These are phyloP conservation scores for Pleuronectes platessa DNA, from an alignment of 2,113 vertebrate genomes.

Conservation along the genomic window DNA sequence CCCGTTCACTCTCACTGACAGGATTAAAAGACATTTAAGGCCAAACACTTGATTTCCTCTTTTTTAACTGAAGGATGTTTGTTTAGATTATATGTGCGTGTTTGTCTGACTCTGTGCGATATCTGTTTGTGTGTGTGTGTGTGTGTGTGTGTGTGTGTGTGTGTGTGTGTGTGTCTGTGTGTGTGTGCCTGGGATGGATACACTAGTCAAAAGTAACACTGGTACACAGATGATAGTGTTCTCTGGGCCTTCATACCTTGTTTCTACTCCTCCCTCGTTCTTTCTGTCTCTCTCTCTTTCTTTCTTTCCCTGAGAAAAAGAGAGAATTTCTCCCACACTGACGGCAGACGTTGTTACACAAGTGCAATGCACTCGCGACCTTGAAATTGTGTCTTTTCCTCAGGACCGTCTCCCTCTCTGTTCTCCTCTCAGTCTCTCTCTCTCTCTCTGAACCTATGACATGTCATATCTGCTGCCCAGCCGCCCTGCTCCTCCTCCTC, in stretches of 20 bases:
- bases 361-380: neutral
- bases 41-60: neutral
- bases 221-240: conserved; percentile 60
- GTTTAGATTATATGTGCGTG: conserved; percentile 12
- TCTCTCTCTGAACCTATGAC: conserved; percentile 70
- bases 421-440: conserved; percentile 54
- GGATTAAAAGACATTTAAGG: neutral
- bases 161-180: conserved; percentile 12
- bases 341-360: conserved; percentile 24
- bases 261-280: conserved; percentile 57
- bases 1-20: neutral
- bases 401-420: conserved; percentile 42
- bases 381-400: conserved; percentile 65
- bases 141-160: too few species aligned
- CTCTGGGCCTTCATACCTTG: conserved; percentile 77
- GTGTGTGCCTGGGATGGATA: conserved; percentile 71
- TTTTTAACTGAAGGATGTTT: conserved; percentile 1
- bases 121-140: too few species aligned
- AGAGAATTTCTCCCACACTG: conserved; percentile 39
- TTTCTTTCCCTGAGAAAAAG: conserved; percentile 65
- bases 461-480: conserved; percentile 80
- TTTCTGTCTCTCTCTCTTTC: conserved; percentile 32
- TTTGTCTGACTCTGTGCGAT: conserved; percentile 7
- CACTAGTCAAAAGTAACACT: conserved; percentile 52
- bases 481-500: conserved; percentile 75